Evolutionary conservation across 2,113 vertebrate genomes (phyloP).

Genomic region (Oreamnos americanus): DNA sequence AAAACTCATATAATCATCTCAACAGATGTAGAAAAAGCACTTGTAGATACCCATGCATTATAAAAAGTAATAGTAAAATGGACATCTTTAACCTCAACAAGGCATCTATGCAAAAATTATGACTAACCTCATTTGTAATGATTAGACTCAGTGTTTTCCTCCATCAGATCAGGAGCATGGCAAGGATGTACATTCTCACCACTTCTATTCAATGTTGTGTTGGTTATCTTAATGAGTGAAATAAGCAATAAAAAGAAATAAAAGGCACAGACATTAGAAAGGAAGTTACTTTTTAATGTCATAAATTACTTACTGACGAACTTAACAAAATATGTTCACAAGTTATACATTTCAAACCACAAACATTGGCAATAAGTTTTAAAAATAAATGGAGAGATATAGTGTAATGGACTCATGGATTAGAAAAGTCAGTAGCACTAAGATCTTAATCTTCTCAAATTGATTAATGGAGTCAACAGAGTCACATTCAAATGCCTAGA

Average conservation of each 20-base stretch:
- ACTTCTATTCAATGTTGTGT: neutral
- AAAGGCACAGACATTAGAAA: neutral
- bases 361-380: neutral
- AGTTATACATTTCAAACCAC: neutral
- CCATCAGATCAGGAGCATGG: neutral
- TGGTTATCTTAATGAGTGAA: neutral
- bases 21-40: neutral
- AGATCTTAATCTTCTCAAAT: neutral
- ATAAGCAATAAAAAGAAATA: neutral
- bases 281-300: neutral
- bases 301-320: neutral
- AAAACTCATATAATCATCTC: neutral
- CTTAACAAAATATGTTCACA: neutral
- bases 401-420: neutral
- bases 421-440: neutral
- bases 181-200: neutral
- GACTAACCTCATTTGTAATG: neutral
- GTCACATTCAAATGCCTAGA: neutral
- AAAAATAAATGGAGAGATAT: neutral
- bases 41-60: neutral
- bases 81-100: neutral
- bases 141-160: neutral
- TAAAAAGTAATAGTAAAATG: constrained; percentile 3
- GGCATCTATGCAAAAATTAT: neutral
- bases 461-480: neutral